Evolutionary conservation across 2,888 invertebrate genomes (phyloP).

Genomic region (Rhagophthalmus giganteus): DNA sequence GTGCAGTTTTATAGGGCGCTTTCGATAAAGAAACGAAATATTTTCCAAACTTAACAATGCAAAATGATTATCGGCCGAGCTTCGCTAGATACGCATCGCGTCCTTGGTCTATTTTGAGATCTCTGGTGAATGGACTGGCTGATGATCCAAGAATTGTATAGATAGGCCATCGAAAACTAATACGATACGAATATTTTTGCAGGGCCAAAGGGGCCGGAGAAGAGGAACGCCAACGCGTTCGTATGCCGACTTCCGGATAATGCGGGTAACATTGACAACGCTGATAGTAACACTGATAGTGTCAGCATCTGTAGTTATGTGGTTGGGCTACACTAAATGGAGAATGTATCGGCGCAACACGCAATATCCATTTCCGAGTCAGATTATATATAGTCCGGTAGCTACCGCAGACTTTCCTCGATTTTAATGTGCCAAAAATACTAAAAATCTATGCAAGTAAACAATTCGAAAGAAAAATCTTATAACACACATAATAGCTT

Average conservation of each 20-base stretch:
- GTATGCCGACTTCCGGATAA: constrained; percentile 10
- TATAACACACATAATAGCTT: background rate
- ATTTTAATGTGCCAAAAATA: constrained; percentile 10
- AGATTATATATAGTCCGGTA: constrained; percentile 48
- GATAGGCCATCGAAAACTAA: too few relatives aligned
- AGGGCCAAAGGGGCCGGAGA: constrained; percentile 7
- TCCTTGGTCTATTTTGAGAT: too few relatives aligned
- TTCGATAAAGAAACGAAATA: too few relatives aligned
- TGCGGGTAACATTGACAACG: constrained; percentile 43
- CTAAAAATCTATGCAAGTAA: background rate
- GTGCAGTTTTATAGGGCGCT: too few relatives aligned
- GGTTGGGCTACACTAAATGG: constrained; percentile 44
- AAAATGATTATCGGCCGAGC: too few relatives aligned
- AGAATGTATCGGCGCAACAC: constrained; percentile 34
- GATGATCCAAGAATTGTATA: too few relatives aligned
- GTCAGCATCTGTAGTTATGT: constrained; percentile 37
- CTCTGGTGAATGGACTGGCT: too few relatives aligned
- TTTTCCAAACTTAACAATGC: too few relatives aligned
- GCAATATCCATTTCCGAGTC: constrained; percentile 44
- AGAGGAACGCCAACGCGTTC: constrained; percentile 36
- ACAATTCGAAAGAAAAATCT: background rate
- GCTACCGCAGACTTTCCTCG: constrained; percentile 22
- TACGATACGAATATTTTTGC: background rate
- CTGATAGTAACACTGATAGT: constrained; percentile 41
- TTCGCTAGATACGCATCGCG: too few relatives aligned